Percentiles rank a stretch among this genome's conserved stretches.
phyloP scores from a whole-genome alignment of 2,113 vertebrate species.

The Oceanodroma tethys region DNA sequence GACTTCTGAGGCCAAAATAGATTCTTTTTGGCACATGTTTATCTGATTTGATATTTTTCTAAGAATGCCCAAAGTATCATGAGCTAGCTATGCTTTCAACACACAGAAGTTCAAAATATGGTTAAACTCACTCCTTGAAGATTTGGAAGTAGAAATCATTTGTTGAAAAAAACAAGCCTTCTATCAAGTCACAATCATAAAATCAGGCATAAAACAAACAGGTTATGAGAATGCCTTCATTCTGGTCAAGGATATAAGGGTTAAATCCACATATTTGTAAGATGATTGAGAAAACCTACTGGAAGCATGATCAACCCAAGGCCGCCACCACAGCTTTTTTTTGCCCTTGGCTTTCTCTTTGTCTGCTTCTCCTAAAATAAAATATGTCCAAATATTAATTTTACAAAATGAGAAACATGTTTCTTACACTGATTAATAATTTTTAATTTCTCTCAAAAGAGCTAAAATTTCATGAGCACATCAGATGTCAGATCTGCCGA shows the following conservation, averaged over 20 bases:
- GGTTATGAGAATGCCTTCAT: slow-evolving; percentile 71
- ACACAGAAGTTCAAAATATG: not conserved
- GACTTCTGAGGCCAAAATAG: not conserved
- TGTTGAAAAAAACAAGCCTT: not conserved
- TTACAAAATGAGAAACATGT: slow-evolving; percentile 71
- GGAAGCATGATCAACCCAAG: slow-evolving; percentile 99
- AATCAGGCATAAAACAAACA: slow-evolving; percentile 77
- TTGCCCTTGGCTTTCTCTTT: slow-evolving; percentile 97
- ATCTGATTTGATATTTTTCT: not conserved
- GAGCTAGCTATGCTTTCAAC: not conserved
- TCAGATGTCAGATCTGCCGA: slow-evolving; percentile 30
- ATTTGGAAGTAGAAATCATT: not conserved
- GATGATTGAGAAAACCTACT: slow-evolving; percentile 95
- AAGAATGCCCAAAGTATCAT: not conserved
- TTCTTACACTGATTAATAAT: slow-evolving; percentile 69
- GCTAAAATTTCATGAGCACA: slow-evolving; percentile 38
- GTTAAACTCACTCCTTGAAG: not conserved
- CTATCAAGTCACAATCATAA: slow-evolving; percentile 81
- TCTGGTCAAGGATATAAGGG: slow-evolving; percentile 99
- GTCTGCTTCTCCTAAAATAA: slow-evolving; percentile 96
- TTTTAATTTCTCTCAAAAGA: slow-evolving; percentile 58
- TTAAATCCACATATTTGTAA: slow-evolving; percentile 83
- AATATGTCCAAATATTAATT: slow-evolving; percentile 93
- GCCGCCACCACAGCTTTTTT: slow-evolving; percentile 99
- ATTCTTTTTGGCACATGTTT: not conserved